Conservation (phyloP, 2,888 invertebrate genomes). For the Pantelozetes paolii region DNA sequence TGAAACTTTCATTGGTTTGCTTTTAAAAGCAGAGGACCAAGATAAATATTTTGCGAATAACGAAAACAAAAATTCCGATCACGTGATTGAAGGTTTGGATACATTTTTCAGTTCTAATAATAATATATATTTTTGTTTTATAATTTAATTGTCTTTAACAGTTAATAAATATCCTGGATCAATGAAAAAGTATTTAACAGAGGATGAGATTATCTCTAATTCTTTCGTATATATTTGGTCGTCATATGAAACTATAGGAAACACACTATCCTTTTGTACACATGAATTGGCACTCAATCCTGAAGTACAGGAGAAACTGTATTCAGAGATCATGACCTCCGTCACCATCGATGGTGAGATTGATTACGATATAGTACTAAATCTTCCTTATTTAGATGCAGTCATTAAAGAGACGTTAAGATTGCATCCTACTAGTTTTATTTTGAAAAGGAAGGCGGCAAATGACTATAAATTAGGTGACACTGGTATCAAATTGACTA, state of each 20-base stretch:
- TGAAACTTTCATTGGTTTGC: too few relatives aligned
- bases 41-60: too few relatives aligned
- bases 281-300: constrained; percentile 32
- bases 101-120: too few relatives aligned
- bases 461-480: constrained; percentile 12
- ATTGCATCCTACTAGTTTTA: neutral
- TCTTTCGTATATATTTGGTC: constrained; percentile 37
- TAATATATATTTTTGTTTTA: too few relatives aligned
- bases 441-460: neutral
- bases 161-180: too few relatives aligned
- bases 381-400: constrained; percentile 35
- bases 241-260: constrained; percentile 39
- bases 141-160: too few relatives aligned
- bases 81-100: too few relatives aligned
- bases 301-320: constrained; percentile 36
- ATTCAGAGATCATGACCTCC: constrained; percentile 16
- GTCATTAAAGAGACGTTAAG: constrained; percentile 35
- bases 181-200: too few relatives aligned
- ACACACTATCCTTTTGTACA: constrained; percentile 1
- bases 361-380: constrained; percentile 7
- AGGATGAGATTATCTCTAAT: constrained; percentile 41
- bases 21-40: too few relatives aligned
- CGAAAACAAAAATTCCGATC: too few relatives aligned
- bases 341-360: neutral
- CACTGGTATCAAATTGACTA: neutral